Conservation (phyloP, 1,140 invertebrate species). For the Acyrthosiphon pisum region DNA sequence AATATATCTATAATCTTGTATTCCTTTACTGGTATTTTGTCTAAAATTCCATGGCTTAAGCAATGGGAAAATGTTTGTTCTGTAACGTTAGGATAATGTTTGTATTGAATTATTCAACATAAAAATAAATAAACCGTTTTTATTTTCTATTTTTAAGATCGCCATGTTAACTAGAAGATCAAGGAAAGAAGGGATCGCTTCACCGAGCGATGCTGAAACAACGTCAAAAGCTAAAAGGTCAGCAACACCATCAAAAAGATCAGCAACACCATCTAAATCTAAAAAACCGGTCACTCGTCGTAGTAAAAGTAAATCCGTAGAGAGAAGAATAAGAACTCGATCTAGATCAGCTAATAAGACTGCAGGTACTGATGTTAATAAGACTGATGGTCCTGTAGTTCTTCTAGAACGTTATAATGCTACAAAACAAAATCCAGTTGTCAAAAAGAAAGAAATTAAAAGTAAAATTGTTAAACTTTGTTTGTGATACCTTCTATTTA, state of each 20-base stretch:
- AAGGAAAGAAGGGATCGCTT: neutral
- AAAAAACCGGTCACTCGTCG: neutral
- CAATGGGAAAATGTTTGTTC: neutral
- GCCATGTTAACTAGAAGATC: constrained; percentile 42
- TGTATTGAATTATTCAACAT: neutral
- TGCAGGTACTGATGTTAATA: too few relatives aligned
- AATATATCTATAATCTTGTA: neutral
- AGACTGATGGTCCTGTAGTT: neutral
- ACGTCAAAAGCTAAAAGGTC: neutral
- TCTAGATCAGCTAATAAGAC: neutral
- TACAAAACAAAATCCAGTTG: neutral
- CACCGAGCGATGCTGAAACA: neutral
- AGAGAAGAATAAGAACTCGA: neutral
- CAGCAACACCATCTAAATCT: neutral
- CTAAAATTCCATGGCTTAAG: neutral
- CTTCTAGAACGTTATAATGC: neutral
- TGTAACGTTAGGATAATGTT: too few relatives aligned
- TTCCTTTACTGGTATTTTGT: neutral
- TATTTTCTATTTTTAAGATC: neutral
- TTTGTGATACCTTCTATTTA: neutral
- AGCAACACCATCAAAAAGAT: neutral
- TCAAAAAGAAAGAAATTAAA: neutral
- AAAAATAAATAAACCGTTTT: neutral
- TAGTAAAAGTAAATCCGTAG: constrained; percentile 20
- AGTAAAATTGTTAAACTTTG: constrained; percentile 16